phyloP scores from a whole-genome alignment of 2,113 vertebrate genomes.

The Odocoileus hemionus region DNA sequence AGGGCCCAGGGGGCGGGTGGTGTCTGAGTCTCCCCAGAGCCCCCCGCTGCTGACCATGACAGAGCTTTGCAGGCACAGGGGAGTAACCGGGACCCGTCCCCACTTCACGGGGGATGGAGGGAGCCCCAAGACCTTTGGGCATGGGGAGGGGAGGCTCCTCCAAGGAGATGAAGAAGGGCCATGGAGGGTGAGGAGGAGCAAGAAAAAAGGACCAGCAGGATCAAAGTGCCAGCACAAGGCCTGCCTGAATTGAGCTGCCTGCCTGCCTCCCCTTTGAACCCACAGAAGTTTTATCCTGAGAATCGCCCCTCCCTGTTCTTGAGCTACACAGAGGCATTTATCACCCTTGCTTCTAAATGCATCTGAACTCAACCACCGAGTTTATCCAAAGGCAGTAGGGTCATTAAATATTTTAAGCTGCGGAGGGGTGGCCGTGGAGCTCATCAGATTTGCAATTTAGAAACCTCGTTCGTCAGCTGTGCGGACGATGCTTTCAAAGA shows the following conservation, averaged over 20 bases:
- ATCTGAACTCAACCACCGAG: background rate
- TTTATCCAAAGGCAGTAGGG: background rate
- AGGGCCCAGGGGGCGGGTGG: background rate
- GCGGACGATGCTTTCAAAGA: background rate
- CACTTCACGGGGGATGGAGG: background rate
- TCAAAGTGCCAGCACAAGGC: no score
- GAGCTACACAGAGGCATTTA: background rate
- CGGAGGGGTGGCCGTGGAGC: background rate
- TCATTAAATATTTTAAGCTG: background rate
- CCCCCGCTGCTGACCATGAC: background rate
- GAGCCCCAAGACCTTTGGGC: no score
- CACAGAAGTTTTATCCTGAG: background rate
- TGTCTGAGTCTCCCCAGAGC: background rate
- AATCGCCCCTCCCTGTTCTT: background rate
- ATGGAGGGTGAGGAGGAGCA: background rate
- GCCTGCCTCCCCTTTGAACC: no score
- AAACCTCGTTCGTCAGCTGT: background rate
- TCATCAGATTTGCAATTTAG: background rate
- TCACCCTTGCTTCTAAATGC: no score
- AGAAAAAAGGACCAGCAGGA: background rate
- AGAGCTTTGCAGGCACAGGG: background rate
- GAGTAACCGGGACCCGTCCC: accelerated
- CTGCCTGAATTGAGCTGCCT: accelerated
- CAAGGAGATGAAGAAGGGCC: background rate
- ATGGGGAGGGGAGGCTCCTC: background rate